phyloP scores from a whole-genome alignment of 2,797 vertebrate species.

The Iguana delicatissima region DNA sequence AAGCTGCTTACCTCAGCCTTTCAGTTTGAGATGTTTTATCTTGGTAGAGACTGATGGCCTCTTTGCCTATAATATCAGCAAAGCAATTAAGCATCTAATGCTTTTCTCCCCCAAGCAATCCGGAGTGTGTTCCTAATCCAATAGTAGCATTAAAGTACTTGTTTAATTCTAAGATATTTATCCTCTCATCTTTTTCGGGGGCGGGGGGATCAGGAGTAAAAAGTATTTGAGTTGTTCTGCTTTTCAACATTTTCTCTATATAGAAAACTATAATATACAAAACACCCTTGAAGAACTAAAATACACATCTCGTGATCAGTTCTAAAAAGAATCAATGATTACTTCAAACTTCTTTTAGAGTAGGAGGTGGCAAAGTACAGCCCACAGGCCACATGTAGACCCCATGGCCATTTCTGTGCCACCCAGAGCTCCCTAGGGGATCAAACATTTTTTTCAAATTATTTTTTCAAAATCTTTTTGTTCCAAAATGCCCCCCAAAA shows the following conservation, averaged over 20 bases:
- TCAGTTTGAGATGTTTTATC: constrained; percentile 65
- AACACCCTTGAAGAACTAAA: background rate
- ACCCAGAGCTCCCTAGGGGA: no score
- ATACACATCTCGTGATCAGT: background rate
- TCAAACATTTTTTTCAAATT: no score
- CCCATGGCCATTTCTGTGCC: no score
- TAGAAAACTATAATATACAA: background rate
- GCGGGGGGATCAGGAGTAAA: no score
- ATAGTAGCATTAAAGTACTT: constrained; percentile 71
- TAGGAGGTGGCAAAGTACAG: no score
- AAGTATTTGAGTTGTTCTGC: constrained; percentile 35
- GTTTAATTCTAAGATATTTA: constrained; percentile 68
- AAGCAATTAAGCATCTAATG: constrained; percentile 74
- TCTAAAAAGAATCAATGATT: background rate
- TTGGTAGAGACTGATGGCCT: constrained; percentile 68
- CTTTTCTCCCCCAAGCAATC: constrained; percentile 71
- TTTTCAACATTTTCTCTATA: background rate
- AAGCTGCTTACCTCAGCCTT: constrained; percentile 56
- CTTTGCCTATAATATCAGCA: constrained; percentile 72
- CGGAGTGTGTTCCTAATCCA: constrained; percentile 68
- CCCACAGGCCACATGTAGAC: no score
- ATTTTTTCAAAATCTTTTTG: no score
- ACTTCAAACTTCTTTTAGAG: background rate
- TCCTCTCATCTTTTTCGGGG: background rate
- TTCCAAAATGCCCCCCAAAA: no score